These are phyloP conservation scores for Drosophila guanche DNA, from an alignment of 1,140 invertebrate genomes.

Conservation along the genomic window DNA sequence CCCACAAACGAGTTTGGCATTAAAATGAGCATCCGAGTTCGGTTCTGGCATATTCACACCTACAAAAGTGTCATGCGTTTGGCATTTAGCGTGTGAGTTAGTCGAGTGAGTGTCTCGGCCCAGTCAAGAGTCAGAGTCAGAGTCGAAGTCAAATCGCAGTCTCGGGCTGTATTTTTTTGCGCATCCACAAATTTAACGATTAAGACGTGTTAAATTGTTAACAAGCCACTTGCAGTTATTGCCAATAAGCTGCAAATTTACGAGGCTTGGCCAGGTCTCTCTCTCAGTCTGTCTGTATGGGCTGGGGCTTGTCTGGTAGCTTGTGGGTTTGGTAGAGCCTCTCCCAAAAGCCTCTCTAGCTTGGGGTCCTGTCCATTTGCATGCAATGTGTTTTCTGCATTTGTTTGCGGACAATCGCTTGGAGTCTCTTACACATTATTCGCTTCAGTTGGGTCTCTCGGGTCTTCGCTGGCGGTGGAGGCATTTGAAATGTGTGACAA, in stretches of 20 bases:
- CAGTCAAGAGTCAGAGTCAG: constrained; percentile 4
- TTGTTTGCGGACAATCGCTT: constrained; percentile 24
- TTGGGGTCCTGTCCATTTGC: constrained; percentile 46
- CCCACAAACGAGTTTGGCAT: constrained; percentile 61
- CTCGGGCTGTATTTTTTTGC: constrained; percentile 30
- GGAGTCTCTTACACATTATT: constrained; percentile 8
- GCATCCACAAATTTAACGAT: constrained; percentile 83
- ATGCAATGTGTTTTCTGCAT: constrained; percentile 43
- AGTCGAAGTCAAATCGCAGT: constrained; percentile 28
- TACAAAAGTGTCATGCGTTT: constrained; percentile 65
- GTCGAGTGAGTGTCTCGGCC: constrained; percentile 9
- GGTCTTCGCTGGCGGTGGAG: constrained; percentile 29
- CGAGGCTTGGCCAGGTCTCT: constrained; percentile 58
- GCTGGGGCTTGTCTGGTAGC: constrained; percentile 10
- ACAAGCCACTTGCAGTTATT: constrained; percentile 83
- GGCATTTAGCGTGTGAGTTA: constrained; percentile 66
- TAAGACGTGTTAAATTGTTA: constrained; percentile 84
- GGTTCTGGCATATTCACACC: constrained; percentile 26
- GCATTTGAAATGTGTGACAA: constrained; percentile 42
- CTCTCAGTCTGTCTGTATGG: constrained; percentile 12
- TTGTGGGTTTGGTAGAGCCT: constrained; percentile 9
- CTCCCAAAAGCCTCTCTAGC: constrained; percentile 18
- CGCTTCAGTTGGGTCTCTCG: neutral
- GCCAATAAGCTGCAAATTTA: constrained; percentile 83
- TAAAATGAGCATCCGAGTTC: constrained; percentile 20